Base-by-base conservation (phyloP, 2,888 invertebrate species). In the Cantharis flavilabris region DNA sequence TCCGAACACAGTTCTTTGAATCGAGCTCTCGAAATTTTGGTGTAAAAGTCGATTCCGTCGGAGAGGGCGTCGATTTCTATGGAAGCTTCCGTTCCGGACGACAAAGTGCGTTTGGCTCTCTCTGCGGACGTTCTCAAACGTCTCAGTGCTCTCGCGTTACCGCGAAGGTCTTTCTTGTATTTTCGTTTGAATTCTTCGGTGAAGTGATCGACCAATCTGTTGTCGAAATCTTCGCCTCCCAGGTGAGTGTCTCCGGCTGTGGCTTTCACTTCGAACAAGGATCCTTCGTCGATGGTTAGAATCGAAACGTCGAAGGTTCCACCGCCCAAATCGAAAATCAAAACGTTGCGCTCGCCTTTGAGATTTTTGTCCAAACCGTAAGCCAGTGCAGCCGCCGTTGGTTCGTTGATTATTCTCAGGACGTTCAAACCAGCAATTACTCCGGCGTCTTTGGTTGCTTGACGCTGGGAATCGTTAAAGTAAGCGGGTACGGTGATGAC, bases 1-100 rank as follows among this genome's bases (percentile, higher is more conserved):
- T 94, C 94, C 3, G 92, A 90, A 87, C 92, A 92, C 10, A 95
- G 90, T 86, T 95, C 94, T 87, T 95, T 95, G 84, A 95, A 95
- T 78, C 95, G 90, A 1, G 95, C 94, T 79, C 94, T 89, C 14
- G 93, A 92, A 13, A 95, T 89, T 85, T 93, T 91, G 49, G 94
- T 93, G 88, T 94, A 94, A 88, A 91, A 93, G 88, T 94, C 94
- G 74, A 93, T 87, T 14, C 95, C 95, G 81, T 95, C 95, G 84
- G 91, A 93, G 13, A 95, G 89, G 9, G 95, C 94, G 85, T 95
- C 94, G 79, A 95, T 93, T 88, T 94, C 94, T 77, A 95, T 92
- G 76, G 91, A 90, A 1, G 95, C 94, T 85, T 95, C 94, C 0
- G 94, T 93, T 87, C 94, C 94, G 3, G 94, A 94, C 3, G 94